Conservation (phyloP, 2,888 invertebrate species). For the Choreutis nemorana region DNA sequence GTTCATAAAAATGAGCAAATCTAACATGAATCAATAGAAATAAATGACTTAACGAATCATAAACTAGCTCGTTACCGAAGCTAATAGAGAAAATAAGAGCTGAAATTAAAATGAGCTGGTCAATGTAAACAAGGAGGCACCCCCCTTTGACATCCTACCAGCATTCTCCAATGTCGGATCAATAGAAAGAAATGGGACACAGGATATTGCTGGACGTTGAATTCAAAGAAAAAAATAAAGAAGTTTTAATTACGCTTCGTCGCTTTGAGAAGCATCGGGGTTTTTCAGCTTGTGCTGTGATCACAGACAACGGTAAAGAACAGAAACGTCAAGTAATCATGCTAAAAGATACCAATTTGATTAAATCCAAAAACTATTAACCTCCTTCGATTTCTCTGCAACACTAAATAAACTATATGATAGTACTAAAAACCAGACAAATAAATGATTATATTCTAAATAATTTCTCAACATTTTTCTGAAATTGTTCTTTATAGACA, state of each 20-base stretch:
- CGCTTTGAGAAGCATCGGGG: conserved; percentile 22
- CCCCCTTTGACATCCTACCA: conserved; percentile 13
- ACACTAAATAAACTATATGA: too few species aligned
- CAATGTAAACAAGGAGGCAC: conserved; percentile 35
- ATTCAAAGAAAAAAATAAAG: conserved; percentile 22
- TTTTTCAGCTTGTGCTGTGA: conserved; percentile 13
- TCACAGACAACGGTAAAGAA: too few species aligned
- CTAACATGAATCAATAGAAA: too few species aligned
- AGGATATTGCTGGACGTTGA: conserved; percentile 43
- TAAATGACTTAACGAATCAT: too few species aligned
- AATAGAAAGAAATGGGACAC: conserved; percentile 37
- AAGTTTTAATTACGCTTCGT: conserved; percentile 36
- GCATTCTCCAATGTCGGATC: conserved; percentile 42
- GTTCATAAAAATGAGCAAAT: not conserved
- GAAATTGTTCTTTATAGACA: too few species aligned
- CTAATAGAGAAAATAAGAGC: conserved; percentile 34
- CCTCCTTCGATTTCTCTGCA: too few species aligned
- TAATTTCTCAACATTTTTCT: too few species aligned
- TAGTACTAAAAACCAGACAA: too few species aligned
- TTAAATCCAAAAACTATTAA: too few species aligned
- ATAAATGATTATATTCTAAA: too few species aligned
- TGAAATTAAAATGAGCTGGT: conserved; percentile 50
- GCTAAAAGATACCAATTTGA: too few species aligned
- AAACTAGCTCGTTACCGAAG: conserved; percentile 27
- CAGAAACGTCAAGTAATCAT: too few species aligned